Base-by-base conservation (phyloP, 2,113 vertebrate species). In the Cavia porcellus region DNA sequence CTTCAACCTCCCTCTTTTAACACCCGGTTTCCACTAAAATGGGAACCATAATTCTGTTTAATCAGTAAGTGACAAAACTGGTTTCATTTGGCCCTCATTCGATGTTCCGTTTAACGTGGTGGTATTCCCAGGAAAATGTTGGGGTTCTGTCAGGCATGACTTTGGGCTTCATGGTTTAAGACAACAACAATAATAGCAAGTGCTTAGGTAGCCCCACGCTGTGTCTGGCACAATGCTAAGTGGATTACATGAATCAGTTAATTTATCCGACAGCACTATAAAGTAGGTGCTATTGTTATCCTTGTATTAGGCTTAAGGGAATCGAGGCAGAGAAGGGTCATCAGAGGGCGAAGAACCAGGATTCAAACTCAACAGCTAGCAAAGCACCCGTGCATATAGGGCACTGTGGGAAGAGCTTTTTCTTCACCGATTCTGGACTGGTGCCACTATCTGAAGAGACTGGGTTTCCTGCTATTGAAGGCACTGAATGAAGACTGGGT, bases 201-300 rank as follows among this genome's bases (percentile, higher is more conserved):
- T 90, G 94, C 50, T 84, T 72, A 59, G 66, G 59, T n/a, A 52
- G 93, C 84, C 52, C 74, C 47, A 13, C 10, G 45, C 89, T 55
- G 13, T 89, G 89, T 85, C 74, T 89, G 93, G 57, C 66, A 72
- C 74, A 59, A 52, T 94, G 95, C 52, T 91, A 86, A 95, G 77
- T 93, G 92, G 83, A 95, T 95, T 77, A 86, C 32, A 83, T 10
- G 22, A 61, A 64, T 38, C 90, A 72, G 0, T 92, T 92, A 62
- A 90, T 83, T 62, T 75, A 92, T 86, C 42, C 22, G 59, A 82
- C 59, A 64, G 86, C 68, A 7, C 45, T 89, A 5, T 62, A 86
- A 80, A 52, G 80, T 95, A 74, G 70, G 75, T 68, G 47, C 62
- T 92, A 4, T 95, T 64, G 15, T 74, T 93, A 91, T 89, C 17